phyloP scores from a whole-genome alignment of 1,140 invertebrate species.

The Halyomorpha halys region DNA sequence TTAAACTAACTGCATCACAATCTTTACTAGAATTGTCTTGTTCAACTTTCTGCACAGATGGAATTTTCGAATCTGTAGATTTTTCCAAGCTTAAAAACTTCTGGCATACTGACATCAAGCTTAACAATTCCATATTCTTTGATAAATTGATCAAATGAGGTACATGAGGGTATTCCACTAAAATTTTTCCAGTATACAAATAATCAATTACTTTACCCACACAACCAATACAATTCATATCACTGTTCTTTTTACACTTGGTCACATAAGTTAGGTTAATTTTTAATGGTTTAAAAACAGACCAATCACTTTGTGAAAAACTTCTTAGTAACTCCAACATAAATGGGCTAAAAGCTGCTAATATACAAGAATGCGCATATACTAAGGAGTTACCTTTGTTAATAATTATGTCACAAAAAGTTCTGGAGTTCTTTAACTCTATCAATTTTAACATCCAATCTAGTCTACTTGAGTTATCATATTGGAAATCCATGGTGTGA shows the following conservation, averaged over 20 bases:
- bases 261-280: conserved; percentile 12
- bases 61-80: background rate
- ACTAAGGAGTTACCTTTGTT: background rate
- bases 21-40: background rate
- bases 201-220: conserved; percentile 11
- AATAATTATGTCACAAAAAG: conserved; percentile 21
- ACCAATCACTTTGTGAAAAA: conserved; percentile 14
- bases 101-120: background rate
- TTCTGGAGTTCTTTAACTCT: background rate
- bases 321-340: conserved; percentile 5
- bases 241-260: conserved; percentile 9
- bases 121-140: conserved; percentile 5
- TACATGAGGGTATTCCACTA: background rate
- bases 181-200: conserved; percentile 21
- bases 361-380: conserved; percentile 20
- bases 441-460: background rate
- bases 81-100: background rate
- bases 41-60: background rate
- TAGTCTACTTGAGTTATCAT: too few species aligned
- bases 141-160: conserved; percentile 15
- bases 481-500: too few species aligned
- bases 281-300: conserved; percentile 17
- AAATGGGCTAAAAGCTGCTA: conserved; percentile 19
- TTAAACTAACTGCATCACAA: background rate
- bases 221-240: conserved; percentile 22